Base-by-base conservation (phyloP, 1,140 invertebrate species). In the Akabosia matsudoensis region DNA sequence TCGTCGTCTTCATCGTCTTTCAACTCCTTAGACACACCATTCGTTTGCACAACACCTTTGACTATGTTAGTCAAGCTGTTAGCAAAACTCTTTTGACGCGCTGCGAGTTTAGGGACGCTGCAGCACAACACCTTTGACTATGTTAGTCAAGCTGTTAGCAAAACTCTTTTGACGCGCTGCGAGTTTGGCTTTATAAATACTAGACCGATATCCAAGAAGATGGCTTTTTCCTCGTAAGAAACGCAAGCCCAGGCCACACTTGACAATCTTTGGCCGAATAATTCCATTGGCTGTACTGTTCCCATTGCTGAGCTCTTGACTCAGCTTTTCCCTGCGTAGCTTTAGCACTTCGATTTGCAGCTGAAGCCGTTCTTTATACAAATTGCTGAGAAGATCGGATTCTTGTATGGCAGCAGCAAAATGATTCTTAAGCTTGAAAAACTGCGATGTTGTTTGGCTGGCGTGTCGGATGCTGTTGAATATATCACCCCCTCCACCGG, bases 281-380 rank as follows among this genome's bases (percentile, higher is more conserved):
- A 72, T 34, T 13, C 70, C 33, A 28, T 72, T 34, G 10, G 2
- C 10, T 72, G 70, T 4, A 13, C 7, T 28, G 28, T 28, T 51
- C 18, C 18, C 33, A 34, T 72, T 37, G 34, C 24, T 72, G 33
- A 81, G 70, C 34, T 81, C 80, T 1, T 72, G 70, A 7, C 73
- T 70, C 51, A 81, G 52, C 61, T 79, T 81, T 70, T 74, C 34
- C 33, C 79, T 81, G 31, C 78, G 61, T 10, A 81, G 77, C 73
- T 75, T 76, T n/a, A 81, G 51, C 3, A 81, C 77, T 51, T 79
- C 77, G 56, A 81, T 79, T 79, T 81, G 80, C 3, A 81, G 67
- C 30, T 79, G 76, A 3, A 81, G 70, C 34, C 78, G 76, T 26
- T 70, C 54, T 22, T 76, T 75, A 33, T 75, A 70, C 45, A 81